Base-by-base conservation (phyloP, 2,888 invertebrate species). In the Sphaerophoria rueppellii region DNA sequence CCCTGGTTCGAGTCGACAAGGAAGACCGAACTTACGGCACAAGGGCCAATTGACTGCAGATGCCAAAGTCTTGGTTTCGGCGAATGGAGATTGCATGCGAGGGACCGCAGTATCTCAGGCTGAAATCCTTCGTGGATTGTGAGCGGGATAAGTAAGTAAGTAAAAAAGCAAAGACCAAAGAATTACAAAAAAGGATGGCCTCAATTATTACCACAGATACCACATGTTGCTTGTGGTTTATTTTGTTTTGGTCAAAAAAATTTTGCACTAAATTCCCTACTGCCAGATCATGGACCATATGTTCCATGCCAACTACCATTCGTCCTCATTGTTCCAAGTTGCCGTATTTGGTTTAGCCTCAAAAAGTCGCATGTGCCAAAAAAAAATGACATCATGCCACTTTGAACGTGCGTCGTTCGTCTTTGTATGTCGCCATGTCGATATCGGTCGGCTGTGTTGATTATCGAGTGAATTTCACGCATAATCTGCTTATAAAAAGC, bases 311-410 rank as follows among this genome's bases (percentile, higher is more conserved):
- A n/a, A 67, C 65, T 63, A 73, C 52, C 82, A 79, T 40, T 69
- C 55, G 40, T 24, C 24, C 24, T 24, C 24, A 24, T 24, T 24
- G 24, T 70, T 76, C 54, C 70, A 74, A 46, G 72, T 65, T 71
- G 46, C 74, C 76, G 40, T 69, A 85, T 69, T 58, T 75, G 80
- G 71, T 4, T 50, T 54, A 52, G 40, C 60, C 50, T 50, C 24
- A 24, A 24, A 24, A 24, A 83, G 32, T 37, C n/a, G n/a, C 60
- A 72, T 72, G 67, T 72, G 65, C 52, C 58, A 52, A 57, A 58
- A 57, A 58, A 57, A 72, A 73, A 70, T 79, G 82, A 82, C 82
- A 82, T 82, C 82, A 82, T 69, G 52, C 70, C 57, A 43, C 60
- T 73, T 63, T 35, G 12, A 40, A 16, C 12, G 63, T 12, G 5